A percentile compares a stretch with the other conserved stretches of the same genome.
Evolutionary conservation across 1,140 invertebrate species (phyloP).

Genomic region (Sweltsa coloradensis): DNA sequence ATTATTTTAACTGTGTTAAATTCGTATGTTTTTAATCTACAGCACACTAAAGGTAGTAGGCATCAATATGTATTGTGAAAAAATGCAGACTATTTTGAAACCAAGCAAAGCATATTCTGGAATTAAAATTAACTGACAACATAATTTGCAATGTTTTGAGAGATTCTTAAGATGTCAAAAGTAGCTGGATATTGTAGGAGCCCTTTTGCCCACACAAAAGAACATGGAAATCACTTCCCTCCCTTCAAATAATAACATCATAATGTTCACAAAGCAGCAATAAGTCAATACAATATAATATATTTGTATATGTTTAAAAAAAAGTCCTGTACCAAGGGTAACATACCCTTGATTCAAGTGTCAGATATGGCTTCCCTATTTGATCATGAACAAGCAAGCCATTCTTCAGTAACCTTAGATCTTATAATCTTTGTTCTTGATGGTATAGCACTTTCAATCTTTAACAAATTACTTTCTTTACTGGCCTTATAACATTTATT

Average conservation of each 20-base stretch:
- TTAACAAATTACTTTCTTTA: too few species aligned
- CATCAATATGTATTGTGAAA: constrained; percentile 15
- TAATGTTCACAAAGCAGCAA: constrained; percentile 53
- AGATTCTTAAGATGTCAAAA: constrained; percentile 1
- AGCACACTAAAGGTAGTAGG: constrained; percentile 41
- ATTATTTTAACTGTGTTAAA: constrained; percentile 7
- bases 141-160: constrained; percentile 8
- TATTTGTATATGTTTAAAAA: constrained; percentile 32
- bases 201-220: constrained; percentile 11
- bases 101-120: constrained; percentile 15
- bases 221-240: constrained; percentile 35
- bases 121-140: constrained; percentile 12
- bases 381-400: constrained; percentile 10
- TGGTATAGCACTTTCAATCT: too few species aligned
- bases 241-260: constrained; percentile 67
- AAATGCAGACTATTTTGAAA: constrained; percentile 10
- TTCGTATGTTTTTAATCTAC: constrained; percentile 38
- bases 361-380: constrained; percentile 6
- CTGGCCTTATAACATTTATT: too few species aligned
- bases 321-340: constrained; percentile 18
- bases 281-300: constrained; percentile 66
- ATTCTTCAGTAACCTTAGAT: constrained; percentile 1
- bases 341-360: constrained; percentile 20
- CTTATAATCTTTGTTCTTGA: too few species aligned
- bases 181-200: constrained; percentile 14